These are phyloP conservation scores for Paedocypris sp. DNA, from an alignment of 2,113 vertebrate genomes.

Conservation along the genomic window DNA sequence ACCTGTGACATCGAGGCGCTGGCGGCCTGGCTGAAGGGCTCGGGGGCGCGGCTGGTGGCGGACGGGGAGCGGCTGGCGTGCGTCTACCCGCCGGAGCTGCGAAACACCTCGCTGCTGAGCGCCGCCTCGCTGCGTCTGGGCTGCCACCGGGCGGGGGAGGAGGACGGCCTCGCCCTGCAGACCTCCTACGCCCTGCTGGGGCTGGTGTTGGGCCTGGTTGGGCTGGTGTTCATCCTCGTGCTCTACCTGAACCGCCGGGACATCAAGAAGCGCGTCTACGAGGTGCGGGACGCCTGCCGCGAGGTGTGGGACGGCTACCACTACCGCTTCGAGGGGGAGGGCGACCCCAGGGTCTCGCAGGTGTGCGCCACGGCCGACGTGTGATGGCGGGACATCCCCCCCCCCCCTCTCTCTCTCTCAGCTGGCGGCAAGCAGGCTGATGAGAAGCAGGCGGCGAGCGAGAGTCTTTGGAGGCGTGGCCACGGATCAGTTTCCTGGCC, in stretches of 20 bases:
- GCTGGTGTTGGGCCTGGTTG: constrained; percentile 61
- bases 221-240: constrained; percentile 67
- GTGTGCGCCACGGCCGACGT: constrained; percentile 49
- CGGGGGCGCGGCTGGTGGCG: constrained; percentile 38
- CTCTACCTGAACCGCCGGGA: constrained; percentile 71
- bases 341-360: constrained; percentile 56
- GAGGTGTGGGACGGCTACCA: constrained; percentile 68
- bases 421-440: no score
- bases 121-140: constrained; percentile 43
- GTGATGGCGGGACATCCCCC: constrained; percentile 38
- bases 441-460: no score
- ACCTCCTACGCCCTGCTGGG: constrained; percentile 68
- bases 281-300: constrained; percentile 61
- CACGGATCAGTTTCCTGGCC: no score
- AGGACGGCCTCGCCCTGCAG: constrained; percentile 55
- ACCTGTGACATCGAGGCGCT: constrained; percentile 61
- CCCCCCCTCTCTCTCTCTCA: no score
- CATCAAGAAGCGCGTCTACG: constrained; percentile 63
- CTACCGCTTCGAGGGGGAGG: constrained; percentile 64
- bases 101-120: constrained; percentile 52
- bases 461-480: no score
- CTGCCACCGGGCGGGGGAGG: constrained; percentile 44
- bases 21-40: constrained; percentile 58
- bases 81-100: constrained; percentile 50
- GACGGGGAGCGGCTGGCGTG: constrained; percentile 50